A percentile compares a stretch with the other conserved stretches of the same genome.
These are phyloP conservation scores for Petrocephalus microphthalmus DNA, from an alignment of 2,113 vertebrate genomes.

Conservation along the genomic window DNA sequence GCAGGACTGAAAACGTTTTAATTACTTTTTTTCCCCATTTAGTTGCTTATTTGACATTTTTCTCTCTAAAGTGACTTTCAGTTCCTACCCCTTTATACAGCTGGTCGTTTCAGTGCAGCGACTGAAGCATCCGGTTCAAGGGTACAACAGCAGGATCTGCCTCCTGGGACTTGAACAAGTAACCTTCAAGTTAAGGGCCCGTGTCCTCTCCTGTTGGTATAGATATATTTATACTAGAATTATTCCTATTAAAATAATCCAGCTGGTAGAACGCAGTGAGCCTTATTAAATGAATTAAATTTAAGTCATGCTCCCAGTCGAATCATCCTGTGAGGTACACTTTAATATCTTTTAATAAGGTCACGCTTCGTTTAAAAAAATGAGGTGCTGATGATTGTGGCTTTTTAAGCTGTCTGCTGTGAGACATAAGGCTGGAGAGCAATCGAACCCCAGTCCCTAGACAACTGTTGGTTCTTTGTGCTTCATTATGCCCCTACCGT, in stretches of 20 bases:
- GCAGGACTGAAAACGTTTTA: not conserved
- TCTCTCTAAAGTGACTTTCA: conserved; percentile 1
- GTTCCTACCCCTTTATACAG: not conserved
- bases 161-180: conserved; percentile 3
- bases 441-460: not conserved
- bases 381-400: not conserved
- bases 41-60: not conserved
- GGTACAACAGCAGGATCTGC: not conserved
- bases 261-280: not conserved
- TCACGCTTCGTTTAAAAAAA: not conserved
- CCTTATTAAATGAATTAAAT: conserved; percentile 11
- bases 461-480: not conserved
- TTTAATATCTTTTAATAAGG: conserved; percentile 11
- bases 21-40: not conserved
- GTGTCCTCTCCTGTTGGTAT: not conserved
- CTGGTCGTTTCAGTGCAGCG: not conserved
- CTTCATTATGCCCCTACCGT: not conserved
- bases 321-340: conserved; percentile 1
- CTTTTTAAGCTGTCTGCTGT: not conserved
- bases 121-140: not conserved
- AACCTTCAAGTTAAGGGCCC: not conserved
- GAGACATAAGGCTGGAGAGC: not conserved
- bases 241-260: conserved; percentile 6
- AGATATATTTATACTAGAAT: not conserved
- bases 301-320: conserved; percentile 9